Percentiles rank a stretch among this genome's conserved stretches.
Evolutionary conservation across 2,797 vertebrate genomes (phyloP).

Genomic region (Alosa sapidissima): DNA sequence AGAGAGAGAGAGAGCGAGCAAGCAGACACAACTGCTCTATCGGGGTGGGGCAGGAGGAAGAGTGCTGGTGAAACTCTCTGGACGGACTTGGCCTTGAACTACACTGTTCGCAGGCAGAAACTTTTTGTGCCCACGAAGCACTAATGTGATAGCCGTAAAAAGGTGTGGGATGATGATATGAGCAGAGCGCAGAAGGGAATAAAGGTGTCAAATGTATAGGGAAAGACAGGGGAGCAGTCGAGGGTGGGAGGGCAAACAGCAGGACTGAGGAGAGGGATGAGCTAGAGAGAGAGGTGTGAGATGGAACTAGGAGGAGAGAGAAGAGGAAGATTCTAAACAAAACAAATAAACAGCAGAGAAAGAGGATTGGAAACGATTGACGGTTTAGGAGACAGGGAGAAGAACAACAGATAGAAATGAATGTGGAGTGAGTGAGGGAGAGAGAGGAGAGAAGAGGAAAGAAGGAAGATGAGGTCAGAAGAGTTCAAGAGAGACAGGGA

Average conservation of each 20-base stretch:
- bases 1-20: neutral
- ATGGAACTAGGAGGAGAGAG: neutral
- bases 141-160: neutral
- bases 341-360: neutral
- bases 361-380: neutral
- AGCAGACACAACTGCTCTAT: neutral
- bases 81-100: neutral
- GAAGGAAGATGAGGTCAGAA: neutral
- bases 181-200: neutral
- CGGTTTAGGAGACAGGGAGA: neutral
- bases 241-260: neutral
- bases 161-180: neutral
- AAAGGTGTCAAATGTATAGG: neutral
- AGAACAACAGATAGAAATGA: neutral
- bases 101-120: neutral
- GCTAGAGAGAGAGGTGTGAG: neutral
- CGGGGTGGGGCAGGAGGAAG: no score
- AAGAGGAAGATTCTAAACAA: neutral
- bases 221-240: neutral
- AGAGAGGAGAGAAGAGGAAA: neutral
- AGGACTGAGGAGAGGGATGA: neutral
- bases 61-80: neutral
- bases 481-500: neutral
- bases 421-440: neutral
- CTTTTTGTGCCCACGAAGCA: neutral